Base-by-base conservation (phyloP, 2,888 invertebrate species). In the Strigamia transsilvanica region DNA sequence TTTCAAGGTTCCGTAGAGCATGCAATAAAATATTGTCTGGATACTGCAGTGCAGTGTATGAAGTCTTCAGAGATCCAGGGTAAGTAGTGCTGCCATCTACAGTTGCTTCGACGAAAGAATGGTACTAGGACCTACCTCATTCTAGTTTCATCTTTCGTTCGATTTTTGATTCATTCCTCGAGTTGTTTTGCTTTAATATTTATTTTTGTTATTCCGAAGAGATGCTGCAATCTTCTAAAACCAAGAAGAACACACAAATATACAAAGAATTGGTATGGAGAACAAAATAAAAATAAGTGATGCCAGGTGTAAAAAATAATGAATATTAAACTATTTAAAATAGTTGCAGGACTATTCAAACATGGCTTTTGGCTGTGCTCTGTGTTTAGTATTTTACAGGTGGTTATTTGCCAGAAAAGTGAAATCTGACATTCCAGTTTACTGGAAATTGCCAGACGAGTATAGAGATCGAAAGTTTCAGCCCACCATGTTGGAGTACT, bases 331-430 rank as follows among this genome's bases (percentile, higher is more conserved):
- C 18, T 5, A 66, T 7, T 66, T 27, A 34, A 34, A 5, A 34
- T 27, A 66, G 66, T 66, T 66, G 27, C 27, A 66, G 32, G 66
- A 66, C 7, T 66, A 23, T 66, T 13, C 66, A 15, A 15, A 23
- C 32, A 13, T 66, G 66, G 66, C 66, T 13, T 66, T 66, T 15
- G 66, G 66, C 4, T 23, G 27, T 27, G 32, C 66, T 27, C 23
- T 66, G 66, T 66, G 66, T 66, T 23, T 66, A 15, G 10, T 66
- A 27, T 66, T 66, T 66, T 66, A 66, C 32, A 66, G 27, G 23
- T 66, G 66, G 66, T 15, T 66, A 15, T 66, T 23, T 27, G 66
- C 66, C 6, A 4, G 5, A 10, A 66, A 27, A 66, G 12, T 27
- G 4, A 18, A 15, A 18, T 5, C 61, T 9, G 9, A 18, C 12